Evolutionary conservation across 2,888 invertebrate genomes (phyloP), one percentile per base, ranked within the genome.

Genomic region (Trachelus troglodyta): DNA sequence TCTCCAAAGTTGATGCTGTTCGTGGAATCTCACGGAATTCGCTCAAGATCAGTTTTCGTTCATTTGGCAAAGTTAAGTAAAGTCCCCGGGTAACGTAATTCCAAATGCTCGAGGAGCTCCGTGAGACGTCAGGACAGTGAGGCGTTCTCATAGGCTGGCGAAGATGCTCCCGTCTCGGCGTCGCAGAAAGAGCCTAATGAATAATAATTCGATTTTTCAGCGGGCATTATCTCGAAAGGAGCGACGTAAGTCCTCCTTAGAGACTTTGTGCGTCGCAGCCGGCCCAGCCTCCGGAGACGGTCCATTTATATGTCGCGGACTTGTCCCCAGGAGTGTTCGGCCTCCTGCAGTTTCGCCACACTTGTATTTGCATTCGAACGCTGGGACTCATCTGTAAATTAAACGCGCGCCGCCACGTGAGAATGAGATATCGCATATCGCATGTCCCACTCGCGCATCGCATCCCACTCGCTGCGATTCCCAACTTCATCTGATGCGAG

Each of bases 271-370:
- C 69, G 73, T 75, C 69, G 40, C 15, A 40, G 40, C 40, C 40
- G 40, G 40, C 15, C 40, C 15, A 40, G 40, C 40, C 40, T 40
- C 40, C 40, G 40, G 40, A 40, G 37, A 71, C 15, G 81, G 81
- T 85, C 81, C 85, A 85, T 85, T 85, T 85, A 80, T 85, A 85
- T 81, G 79, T 77, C 81, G 75, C 85, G 75, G 84, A 81, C 84
- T 85, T 85, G 85, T 85, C 84, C 79, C 84, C 85, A 73, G 78
- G 83, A 77, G 84, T 84, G 84, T 83, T 84, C 81, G 85, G 77
- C 83, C 83, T 84, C 85, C 85, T 81, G 85, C 77, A 79, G 85
- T 80, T 85, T 85, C 83, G 85, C 84, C 84, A 85, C 85, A 84
- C 85, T 85, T 85, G 81, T 85, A 85, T 85, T 84, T 83, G 85